phyloP scores from a whole-genome alignment of 2,888 invertebrate genomes.

The Calameuta idolon region DNA sequence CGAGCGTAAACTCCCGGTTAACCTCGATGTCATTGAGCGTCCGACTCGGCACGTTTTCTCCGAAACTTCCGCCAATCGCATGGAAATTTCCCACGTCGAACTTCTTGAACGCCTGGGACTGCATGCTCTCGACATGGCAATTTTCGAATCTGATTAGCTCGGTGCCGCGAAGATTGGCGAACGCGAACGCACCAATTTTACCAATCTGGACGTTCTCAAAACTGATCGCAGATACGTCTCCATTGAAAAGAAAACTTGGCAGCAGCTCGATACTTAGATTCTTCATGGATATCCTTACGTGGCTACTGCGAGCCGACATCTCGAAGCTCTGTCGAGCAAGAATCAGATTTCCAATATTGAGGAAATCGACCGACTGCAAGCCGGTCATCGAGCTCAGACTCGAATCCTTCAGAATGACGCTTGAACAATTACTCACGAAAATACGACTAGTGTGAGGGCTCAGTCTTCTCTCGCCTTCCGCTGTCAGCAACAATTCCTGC shows the following conservation, averaged over 20 bases:
- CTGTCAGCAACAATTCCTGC: conserved; percentile 74
- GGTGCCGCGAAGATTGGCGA: conserved; percentile 78
- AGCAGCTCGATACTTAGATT: conserved; percentile 67
- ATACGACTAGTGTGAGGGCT: conserved; percentile 72
- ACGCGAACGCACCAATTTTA: conserved; percentile 77
- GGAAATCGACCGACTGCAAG: conserved; percentile 74
- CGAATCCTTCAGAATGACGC: conserved; percentile 53
- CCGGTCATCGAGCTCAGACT: conserved; percentile 73
- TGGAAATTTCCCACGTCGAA: conserved; percentile 77
- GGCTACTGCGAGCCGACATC: conserved; percentile 44
- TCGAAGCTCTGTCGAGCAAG: conserved; percentile 68
- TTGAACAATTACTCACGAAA: conserved; percentile 75
- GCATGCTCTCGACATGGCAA: conserved; percentile 73
- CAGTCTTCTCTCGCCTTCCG: conserved; percentile 70
- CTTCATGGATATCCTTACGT: conserved; percentile 63
- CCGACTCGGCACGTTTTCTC: conserved; percentile 75
- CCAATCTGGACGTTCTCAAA: conserved; percentile 75
- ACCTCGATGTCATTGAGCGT: conserved; percentile 82
- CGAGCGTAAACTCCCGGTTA: conserved; percentile 74
- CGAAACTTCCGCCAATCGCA: conserved; percentile 73
- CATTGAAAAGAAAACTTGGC: conserved; percentile 75
- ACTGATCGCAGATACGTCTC: conserved; percentile 77
- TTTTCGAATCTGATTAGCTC: conserved; percentile 75
- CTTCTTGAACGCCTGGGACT: conserved; percentile 83
- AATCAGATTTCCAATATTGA: conserved; percentile 73